Evolutionary conservation across 2,888 invertebrate genomes (phyloP).

Genomic region (Pyrochroa serraticornis): DNA sequence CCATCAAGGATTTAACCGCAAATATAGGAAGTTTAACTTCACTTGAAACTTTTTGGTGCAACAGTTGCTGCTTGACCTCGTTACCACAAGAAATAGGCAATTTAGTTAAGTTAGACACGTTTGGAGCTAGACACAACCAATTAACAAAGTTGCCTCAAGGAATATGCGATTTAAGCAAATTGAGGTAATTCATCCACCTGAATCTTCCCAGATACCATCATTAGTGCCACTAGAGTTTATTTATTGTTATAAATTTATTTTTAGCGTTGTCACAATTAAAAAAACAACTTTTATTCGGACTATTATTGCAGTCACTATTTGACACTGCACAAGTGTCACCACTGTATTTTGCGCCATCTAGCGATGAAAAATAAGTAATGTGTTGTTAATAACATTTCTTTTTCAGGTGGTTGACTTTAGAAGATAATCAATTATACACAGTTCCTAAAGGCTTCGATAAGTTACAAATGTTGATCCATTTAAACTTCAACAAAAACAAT

Average conservation of each 20-base stretch:
- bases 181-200: slow-evolving; percentile 57
- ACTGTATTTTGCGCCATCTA: too few species aligned
- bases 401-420: slow-evolving; percentile 70
- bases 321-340: too few species aligned
- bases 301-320: too few species aligned
- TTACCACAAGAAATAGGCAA: slow-evolving; percentile 69
- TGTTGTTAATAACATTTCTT: slow-evolving; percentile 7
- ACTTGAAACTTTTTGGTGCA: slow-evolving; percentile 73
- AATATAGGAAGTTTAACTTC: slow-evolving; percentile 66
- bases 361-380: too few species aligned
- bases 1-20: slow-evolving; percentile 63
- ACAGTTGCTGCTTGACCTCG: slow-evolving; percentile 62
- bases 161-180: slow-evolving; percentile 62
- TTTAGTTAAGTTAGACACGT: slow-evolving; percentile 66
- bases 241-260: too few species aligned
- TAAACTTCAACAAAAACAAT: slow-evolving; percentile 67
- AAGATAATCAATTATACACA: slow-evolving; percentile 64
- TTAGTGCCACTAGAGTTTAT: too few species aligned
- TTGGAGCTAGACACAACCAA: slow-evolving; percentile 71
- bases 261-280: too few species aligned
- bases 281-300: too few species aligned
- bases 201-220: too few species aligned
- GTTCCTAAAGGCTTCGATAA: slow-evolving; percentile 62
- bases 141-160: slow-evolving; percentile 64
- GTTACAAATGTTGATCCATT: slow-evolving; percentile 64